Evolutionary conservation across 2,113 vertebrate genomes (phyloP), one percentile per base, ranked within the genome.

Genomic region (Pimephales promelas): DNA sequence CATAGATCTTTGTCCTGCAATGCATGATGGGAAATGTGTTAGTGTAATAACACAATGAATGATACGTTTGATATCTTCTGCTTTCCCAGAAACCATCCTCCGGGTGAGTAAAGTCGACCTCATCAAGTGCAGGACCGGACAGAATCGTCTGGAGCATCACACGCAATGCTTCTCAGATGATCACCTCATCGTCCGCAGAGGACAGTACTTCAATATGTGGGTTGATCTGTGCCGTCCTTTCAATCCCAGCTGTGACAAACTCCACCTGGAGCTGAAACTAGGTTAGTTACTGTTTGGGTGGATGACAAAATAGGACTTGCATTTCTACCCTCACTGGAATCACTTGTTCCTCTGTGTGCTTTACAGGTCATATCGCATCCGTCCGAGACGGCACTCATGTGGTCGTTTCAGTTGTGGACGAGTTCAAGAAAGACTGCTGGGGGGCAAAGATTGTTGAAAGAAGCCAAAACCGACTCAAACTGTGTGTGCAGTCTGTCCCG

Each of bases 141-240:
- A 70, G 34, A 95, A 94, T 54, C 92, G 93, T 10, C 82, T 8
- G 0, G 87, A 91, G 20, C 96, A 97, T 79, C 95, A 93, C 91
- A 97, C 96, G 0, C 28, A 95, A 2, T 93, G 92, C 18, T 97
- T 91, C 64, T 93, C 94, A 24, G 92, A 89, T 0, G 86, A 95
- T 0, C 54, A 92, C 11, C 88, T 93, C 10, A 93, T 97, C 4
- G 45, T 96, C 45, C 94, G 96, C 4, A 93, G 96, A 0, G 96
- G 96, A 10, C 95, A 96, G 87, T 92, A 81, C 0, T 97, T 97
- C 82, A 61, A 89, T 22, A 85, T 96, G 77, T 90, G 92, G 85
- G 62, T 97, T 5, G 89, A 89, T 2, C 90, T 97, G 75, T 93
- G 92, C 7, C 92, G 93, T 36, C 89, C 94, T 26, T 96, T 93